Evolutionary conservation across 2,888 invertebrate genomes (phyloP).

Genomic region (Merodon equestris): DNA sequence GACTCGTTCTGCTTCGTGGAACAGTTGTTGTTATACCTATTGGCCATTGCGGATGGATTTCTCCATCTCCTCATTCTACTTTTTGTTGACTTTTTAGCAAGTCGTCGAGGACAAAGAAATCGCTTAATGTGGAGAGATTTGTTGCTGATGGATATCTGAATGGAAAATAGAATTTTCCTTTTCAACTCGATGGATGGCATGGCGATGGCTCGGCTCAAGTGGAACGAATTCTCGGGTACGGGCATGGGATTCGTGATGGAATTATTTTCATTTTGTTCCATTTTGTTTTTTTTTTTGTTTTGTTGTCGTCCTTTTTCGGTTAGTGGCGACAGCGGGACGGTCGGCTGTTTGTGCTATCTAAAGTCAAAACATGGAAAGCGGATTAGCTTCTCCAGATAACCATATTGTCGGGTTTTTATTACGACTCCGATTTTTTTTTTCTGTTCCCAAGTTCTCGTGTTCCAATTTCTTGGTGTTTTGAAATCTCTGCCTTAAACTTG

Average conservation of each 20-base stretch:
- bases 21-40: constrained; percentile 57
- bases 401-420: constrained; percentile 3
- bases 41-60: constrained; percentile 50
- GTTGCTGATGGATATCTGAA: constrained; percentile 61
- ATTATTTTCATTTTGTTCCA: too few relatives aligned
- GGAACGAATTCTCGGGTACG: background rate
- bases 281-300: background rate
- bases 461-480: too few relatives aligned
- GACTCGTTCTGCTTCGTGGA: too few relatives aligned
- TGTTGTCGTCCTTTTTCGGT: constrained; percentile 6
- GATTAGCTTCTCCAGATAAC: constrained; percentile 32
- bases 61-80: too few relatives aligned
- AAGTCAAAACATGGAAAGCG: constrained; percentile 39
- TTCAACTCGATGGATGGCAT: constrained; percentile 10
- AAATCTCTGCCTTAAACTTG: constrained; percentile 3
- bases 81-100: constrained; percentile 16
- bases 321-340: background rate
- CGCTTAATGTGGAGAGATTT: constrained; percentile 58
- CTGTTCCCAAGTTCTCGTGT: background rate
- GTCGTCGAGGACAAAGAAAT: constrained; percentile 43
- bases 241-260: too few relatives aligned
- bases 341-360: constrained; percentile 7
- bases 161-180: constrained; percentile 48
- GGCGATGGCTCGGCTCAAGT: constrained; percentile 1
- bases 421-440: background rate